These are phyloP conservation scores for Hemithea aestivaria DNA, from an alignment of 2,888 invertebrate species.

Conservation along the genomic window DNA sequence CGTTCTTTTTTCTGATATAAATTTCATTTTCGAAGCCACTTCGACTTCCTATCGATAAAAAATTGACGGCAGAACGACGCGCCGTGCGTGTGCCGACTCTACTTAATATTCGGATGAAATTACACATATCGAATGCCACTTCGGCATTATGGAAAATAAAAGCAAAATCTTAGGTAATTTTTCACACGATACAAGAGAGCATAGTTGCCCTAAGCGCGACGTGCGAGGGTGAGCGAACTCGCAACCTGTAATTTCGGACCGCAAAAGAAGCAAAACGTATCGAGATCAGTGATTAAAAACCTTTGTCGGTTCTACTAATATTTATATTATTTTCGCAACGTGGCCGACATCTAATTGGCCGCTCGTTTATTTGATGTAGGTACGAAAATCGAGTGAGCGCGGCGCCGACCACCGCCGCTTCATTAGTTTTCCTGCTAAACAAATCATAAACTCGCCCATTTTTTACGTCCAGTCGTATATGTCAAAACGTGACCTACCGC, in stretches of 20 bases:
- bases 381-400: conserved; percentile 42
- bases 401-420: conserved; percentile 67
- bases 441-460: conserved; percentile 63
- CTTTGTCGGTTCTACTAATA: conserved; percentile 80
- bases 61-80: conserved; percentile 17
- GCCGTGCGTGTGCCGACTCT: conserved; percentile 38
- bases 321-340: conserved; percentile 77
- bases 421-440: conserved; percentile 74
- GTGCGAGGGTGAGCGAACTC: conserved; percentile 73
- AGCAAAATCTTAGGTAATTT: conserved; percentile 71
- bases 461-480: conserved; percentile 61
- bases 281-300: conserved; percentile 78
- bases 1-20: conserved; percentile 52
- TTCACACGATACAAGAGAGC: conserved; percentile 74
- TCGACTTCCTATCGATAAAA: conserved; percentile 24
- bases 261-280: conserved; percentile 75
- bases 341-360: conserved; percentile 76
- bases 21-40: conserved; percentile 27
- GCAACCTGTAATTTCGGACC: conserved; percentile 77
- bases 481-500: conserved; percentile 58
- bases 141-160: conserved; percentile 63
- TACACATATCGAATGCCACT: conserved; percentile 70
- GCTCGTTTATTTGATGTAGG: conserved; percentile 65
- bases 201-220: conserved; percentile 76
- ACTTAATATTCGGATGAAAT: conserved; percentile 54